Base-by-base conservation (phyloP, 2,888 invertebrate genomes). In the Gastrophysa polygoni region DNA sequence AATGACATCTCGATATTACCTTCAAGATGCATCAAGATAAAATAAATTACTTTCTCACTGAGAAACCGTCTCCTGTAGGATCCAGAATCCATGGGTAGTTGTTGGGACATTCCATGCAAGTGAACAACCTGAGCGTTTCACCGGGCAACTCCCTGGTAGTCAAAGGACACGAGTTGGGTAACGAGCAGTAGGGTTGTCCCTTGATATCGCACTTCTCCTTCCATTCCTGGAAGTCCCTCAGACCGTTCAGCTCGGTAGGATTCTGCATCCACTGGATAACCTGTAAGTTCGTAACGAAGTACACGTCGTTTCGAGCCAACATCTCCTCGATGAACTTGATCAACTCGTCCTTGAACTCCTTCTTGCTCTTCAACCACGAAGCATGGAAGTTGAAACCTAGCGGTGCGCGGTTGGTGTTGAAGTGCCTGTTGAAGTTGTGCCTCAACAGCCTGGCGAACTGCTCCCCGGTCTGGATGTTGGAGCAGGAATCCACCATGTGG, bases 181-280 rank as follows among this genome's bases (percentile, higher is more conserved):
- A 82, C 1, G 95, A 95, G 80, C 96, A 96, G 86, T 89, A 93
- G 59, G 96, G 93, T 81, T 95, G 94, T 59, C 95, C 95, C 82
- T 95, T 95, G 68, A 96, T 92, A 79, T 95, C 95, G 82, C 96
- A 96, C 80, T 93, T 93, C 75, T 95, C 95, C 82, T 96, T 96
- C 96, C 96, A 96, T 81, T 95, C 94, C 74, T 91, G 91, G 88
- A 96, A 96, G 79, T 96, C 95, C 72, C 94, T 87, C 52, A 96
- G 86, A 34, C 90, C 89, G 49, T 92, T 89, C 69, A 95, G 79
- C 81, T 95, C 95, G 28, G 93, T 94, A 58, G 96, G 96, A 75
- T 92, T 93, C 82, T 96, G 95, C 93, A 96, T 96, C 95, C 95
- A 96, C 82, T 95, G 94, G 77, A 96, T 93, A 24, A 95, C 95